These are phyloP conservation scores for Gonioctena quinquepunctata DNA, from an alignment of 1,140 invertebrate species.

Conservation along the genomic window DNA sequence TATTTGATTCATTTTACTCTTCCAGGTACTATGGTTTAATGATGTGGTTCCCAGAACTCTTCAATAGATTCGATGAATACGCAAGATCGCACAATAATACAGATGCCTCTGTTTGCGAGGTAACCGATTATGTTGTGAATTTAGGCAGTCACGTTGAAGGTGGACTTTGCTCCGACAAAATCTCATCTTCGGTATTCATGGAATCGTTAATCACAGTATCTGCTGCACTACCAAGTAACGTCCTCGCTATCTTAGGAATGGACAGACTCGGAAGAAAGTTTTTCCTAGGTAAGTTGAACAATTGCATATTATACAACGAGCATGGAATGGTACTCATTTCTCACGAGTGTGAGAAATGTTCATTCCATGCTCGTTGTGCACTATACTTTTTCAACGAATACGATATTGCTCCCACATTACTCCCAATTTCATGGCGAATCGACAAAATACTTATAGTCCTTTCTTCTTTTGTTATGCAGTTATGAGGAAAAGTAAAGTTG, in stretches of 20 bases:
- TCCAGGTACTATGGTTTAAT: constrained; percentile 82
- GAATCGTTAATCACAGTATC: constrained; percentile 85
- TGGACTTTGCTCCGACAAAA: constrained; percentile 70
- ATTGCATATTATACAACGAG: too few relatives aligned
- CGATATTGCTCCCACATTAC: too few relatives aligned
- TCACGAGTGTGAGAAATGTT: too few relatives aligned
- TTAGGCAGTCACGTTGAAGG: constrained; percentile 64
- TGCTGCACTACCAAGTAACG: constrained; percentile 81
- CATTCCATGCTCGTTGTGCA: too few relatives aligned
- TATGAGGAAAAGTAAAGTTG: too few relatives aligned
- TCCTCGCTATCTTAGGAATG: constrained; percentile 75
- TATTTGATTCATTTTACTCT: too few relatives aligned
- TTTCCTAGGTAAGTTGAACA: constrained; percentile 73
- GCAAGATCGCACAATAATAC: constrained; percentile 58
- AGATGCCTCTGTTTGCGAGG: constrained; percentile 73
- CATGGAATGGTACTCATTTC: too few relatives aligned
- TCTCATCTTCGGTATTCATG: constrained; percentile 77
- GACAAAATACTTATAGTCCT: too few relatives aligned
- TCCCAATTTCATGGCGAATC: too few relatives aligned
- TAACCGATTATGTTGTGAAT: constrained; percentile 75
- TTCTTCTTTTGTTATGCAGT: too few relatives aligned
- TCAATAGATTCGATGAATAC: constrained; percentile 83
- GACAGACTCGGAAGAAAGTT: constrained; percentile 86
- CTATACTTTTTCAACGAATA: too few relatives aligned
- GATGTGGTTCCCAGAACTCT: constrained; percentile 92